phyloP scores from a whole-genome alignment of 2,113 vertebrate species.

The Ranitomeya variabilis region DNA sequence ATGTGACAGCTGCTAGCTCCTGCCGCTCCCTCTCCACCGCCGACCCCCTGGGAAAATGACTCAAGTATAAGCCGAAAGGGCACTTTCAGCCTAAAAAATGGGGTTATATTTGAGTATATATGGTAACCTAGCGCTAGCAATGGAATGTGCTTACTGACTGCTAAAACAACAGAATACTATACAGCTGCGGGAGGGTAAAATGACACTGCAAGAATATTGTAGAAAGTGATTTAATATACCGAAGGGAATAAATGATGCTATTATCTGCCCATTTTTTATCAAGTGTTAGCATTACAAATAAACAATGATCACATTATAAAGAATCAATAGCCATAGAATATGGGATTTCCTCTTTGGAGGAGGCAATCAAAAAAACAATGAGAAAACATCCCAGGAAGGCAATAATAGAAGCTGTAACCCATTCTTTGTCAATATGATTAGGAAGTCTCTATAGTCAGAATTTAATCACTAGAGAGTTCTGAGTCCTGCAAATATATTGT shows the following conservation, averaged over 20 bases:
- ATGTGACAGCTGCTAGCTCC: no score
- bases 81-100: no score
- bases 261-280: no score
- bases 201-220: conserved; percentile 2
- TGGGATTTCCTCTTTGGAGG: conserved; percentile 1
- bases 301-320: neutral
- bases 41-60: no score
- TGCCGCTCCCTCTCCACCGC: no score
- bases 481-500: conserved; percentile 7
- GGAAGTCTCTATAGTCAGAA: neutral
- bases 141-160: conserved; percentile 3
- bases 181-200: no score
- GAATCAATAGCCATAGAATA: conserved; percentile 33
- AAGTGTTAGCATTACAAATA: conserved; percentile 17
- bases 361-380: conserved; percentile 11
- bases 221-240: conserved; percentile 6
- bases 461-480: neutral
- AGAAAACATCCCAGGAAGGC: conserved; percentile 14
- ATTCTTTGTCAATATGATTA: conserved; percentile 34
- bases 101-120: no score
- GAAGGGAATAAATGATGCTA: no score
- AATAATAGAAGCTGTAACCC: conserved; percentile 17
- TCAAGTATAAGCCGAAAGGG: no score
- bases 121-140: conserved; percentile 27
- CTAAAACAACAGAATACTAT: no score